These are phyloP conservation scores for Nycteola revayana DNA, from an alignment of 2,888 invertebrate species.

Conservation along the genomic window DNA sequence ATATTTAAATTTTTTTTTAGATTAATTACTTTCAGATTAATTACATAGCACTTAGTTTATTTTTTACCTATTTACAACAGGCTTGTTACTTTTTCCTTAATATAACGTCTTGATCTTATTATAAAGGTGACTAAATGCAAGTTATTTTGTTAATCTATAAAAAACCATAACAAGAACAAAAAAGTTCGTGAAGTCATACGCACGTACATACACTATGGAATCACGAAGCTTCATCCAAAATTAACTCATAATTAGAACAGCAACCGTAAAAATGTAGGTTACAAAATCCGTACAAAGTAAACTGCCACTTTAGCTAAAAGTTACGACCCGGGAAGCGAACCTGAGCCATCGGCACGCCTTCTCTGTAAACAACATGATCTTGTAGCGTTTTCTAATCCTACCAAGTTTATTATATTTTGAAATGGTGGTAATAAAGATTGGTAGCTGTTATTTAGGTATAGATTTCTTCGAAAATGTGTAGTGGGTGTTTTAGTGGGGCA, in stretches of 20 bases:
- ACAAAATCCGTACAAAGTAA: conserved; percentile 26
- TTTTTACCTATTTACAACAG: no score
- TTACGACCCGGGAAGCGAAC: conserved; percentile 68
- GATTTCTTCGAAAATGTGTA: conserved; percentile 12
- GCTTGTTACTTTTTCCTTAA: no score
- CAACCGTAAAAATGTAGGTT: conserved; percentile 30
- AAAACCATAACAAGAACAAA: no score
- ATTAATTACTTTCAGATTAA: no score
- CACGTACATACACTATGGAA: not conserved
- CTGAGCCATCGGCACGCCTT: conserved; percentile 55
- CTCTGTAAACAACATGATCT: conserved; percentile 38
- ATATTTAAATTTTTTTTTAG: no score
- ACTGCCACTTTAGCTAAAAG: conserved; percentile 40
- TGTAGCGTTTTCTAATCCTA: conserved; percentile 29
- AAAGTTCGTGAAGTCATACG: not conserved
- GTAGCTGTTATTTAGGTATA: conserved; percentile 10
- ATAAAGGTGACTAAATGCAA: no score
- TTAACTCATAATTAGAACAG: conserved; percentile 16
- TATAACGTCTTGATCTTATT: no score
- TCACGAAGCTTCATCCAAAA: conserved; percentile 10
- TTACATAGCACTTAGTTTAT: no score
- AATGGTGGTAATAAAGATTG: conserved; percentile 23
- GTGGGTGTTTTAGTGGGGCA: conserved; percentile 18
- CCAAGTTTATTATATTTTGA: conserved; percentile 31
- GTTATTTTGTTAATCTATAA: no score